Evolutionary conservation across 2,888 invertebrate genomes (phyloP), one percentile per base, ranked within the genome.

Genomic region (Dioctria linearis): DNA sequence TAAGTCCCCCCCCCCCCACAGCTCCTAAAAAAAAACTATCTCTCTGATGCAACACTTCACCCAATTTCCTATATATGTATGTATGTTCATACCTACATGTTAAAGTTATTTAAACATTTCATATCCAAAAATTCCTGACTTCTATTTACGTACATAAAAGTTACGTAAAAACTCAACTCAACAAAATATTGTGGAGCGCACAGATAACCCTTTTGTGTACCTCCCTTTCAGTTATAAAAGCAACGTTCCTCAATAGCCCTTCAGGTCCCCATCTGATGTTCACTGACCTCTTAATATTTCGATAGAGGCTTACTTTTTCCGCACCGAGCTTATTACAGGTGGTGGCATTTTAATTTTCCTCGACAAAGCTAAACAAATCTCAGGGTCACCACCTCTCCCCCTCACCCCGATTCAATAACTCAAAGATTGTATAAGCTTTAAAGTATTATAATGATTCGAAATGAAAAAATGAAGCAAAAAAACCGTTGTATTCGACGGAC

Each of bases 361-460:
- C 5, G 37, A 54, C 51, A 71, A 71, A 54, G 51, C 39, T 39
- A 13, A 51, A 25, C 25, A 8, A 6, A 71, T 54, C 71, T 54
- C 54, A 25, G 37, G 51, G n/a, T 8, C 5, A 51, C 43, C 5
- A 5, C 8, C n/a, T 13, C 9, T 67, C 67, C 25, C 37, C n/a
- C 67, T 42, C 67, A 46, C 46, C 25, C 37, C 37, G 71, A 51
- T 46, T 6, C 46, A 46, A 37, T 71, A 71, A 71, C 54, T 71
- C 71, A 71, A 71, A 71, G 71, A 71, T 37, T 54, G 49, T 42
- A 67, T 71, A 11, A 57, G 11, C 57, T 57, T 71, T 37, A 71
- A 71, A 71, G 71, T 71, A 51, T 51, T 51, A 71, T 71, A 71
- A 71, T 54, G 71, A 51, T 54, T 71, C 40, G 37, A n/a, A 71